Conservation (phyloP, 2,113 vertebrate species). For the Dissostichus mawsoni region DNA sequence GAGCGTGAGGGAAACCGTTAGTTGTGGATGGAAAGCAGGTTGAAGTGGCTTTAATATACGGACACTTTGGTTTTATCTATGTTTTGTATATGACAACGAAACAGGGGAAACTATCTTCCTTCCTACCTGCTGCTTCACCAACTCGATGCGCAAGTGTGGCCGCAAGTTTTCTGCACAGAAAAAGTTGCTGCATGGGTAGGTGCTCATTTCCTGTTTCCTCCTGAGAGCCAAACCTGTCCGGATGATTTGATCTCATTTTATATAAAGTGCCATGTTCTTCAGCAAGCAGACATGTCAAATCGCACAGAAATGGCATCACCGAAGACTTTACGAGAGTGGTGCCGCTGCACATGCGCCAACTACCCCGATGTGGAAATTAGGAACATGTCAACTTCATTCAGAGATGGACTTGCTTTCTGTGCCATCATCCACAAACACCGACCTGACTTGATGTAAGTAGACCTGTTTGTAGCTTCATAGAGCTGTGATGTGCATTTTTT, state of each 20-base stretch:
- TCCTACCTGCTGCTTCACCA: not conserved
- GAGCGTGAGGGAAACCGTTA: not conserved
- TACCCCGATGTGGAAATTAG: constrained; percentile 87
- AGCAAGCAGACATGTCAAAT: not conserved
- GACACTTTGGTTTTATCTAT: not conserved
- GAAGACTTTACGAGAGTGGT: constrained; percentile 87
- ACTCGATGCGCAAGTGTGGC: not conserved
- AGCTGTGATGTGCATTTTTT: not conserved
- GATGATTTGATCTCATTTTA: not conserved
- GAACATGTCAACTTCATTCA: constrained; percentile 90
- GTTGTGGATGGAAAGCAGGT: constrained; percentile 1
- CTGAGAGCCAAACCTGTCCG: not conserved
- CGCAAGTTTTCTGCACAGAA: not conserved
- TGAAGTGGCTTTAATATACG: not conserved
- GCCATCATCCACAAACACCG: constrained; percentile 92
- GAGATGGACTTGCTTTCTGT: constrained; percentile 91
- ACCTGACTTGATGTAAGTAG: constrained; percentile 91
- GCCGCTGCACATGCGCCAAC: constrained; percentile 83
- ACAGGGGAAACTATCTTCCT: not conserved
- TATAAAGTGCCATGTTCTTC: constrained; percentile 14
- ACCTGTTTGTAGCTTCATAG: not conserved
- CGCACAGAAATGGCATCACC: constrained; percentile 81
- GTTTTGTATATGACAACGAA: not conserved
- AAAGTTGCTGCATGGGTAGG: not conserved
- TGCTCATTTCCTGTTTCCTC: constrained; percentile 60